Percentiles rank a stretch among this genome's conserved stretches.
Conservation (phyloP, 2,113 vertebrate genomes). For the Nesospiza acunhae region DNA sequence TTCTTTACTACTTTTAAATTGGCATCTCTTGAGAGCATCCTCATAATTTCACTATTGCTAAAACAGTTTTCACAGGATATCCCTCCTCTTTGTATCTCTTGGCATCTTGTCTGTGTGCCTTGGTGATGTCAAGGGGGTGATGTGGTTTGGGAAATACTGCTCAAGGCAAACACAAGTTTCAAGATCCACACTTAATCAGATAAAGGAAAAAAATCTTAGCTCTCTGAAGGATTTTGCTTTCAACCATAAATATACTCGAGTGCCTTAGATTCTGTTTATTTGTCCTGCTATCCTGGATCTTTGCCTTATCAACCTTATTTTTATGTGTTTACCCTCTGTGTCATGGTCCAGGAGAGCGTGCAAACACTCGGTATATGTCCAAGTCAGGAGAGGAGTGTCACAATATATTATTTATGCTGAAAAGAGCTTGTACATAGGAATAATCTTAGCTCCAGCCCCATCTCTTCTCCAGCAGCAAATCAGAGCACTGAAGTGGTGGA, state of each 20-base stretch:
- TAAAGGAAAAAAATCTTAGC: neutral
- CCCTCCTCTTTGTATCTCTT: accelerated
- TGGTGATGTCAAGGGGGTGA: neutral
- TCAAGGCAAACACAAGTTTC: neutral
- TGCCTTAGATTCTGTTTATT: neutral
- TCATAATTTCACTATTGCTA: neutral
- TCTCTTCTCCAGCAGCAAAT: neutral
- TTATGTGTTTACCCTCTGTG: neutral
- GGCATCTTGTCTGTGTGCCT: neutral
- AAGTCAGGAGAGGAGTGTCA: neutral
- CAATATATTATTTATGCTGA: neutral
- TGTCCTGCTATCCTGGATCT: neutral
- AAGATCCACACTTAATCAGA: neutral
- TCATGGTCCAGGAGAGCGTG: neutral
- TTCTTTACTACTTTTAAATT: neutral
- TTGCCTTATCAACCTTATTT: neutral
- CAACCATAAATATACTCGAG: neutral
- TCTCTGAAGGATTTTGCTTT: neutral
- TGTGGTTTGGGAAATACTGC: neutral
- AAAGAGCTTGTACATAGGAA: neutral
- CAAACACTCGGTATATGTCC: accelerated
- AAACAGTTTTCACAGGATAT: neutral
- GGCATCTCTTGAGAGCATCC: neutral
- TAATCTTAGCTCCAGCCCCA: neutral
- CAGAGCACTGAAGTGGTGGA: neutral